A percentile compares a stretch with the other conserved stretches of the same genome.
Conservation (phyloP, 2,888 invertebrate species). For the Apantesis nais region DNA sequence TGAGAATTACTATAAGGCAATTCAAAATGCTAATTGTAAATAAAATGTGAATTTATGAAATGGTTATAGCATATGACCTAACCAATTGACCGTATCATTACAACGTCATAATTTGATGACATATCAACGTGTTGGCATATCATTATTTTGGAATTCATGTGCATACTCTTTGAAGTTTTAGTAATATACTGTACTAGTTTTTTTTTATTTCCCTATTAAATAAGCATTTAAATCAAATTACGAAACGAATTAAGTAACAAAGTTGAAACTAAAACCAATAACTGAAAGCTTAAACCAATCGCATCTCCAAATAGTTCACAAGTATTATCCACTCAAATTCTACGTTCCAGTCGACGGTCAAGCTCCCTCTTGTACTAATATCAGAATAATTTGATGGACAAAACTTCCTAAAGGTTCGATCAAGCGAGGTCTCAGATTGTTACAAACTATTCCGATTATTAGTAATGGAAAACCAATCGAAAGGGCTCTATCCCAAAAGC, state of each 20-base stretch:
- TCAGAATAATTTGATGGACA: constrained; percentile 43
- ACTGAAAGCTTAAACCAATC: not conserved
- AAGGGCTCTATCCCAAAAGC: constrained; percentile 36
- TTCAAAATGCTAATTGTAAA: no score
- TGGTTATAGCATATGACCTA: no score
- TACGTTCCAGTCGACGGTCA: constrained; percentile 30
- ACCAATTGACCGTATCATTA: no score
- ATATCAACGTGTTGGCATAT: not conserved
- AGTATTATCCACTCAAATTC: constrained; percentile 23
- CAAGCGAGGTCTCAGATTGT: constrained; percentile 50
- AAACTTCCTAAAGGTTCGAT: constrained; percentile 45
- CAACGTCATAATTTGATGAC: no score
- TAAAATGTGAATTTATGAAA: no score
- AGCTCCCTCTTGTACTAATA: constrained; percentile 39
- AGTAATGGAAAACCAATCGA: constrained; percentile 53
- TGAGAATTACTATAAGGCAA: no score
- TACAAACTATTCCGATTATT: constrained; percentile 60
- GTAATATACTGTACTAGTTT: no score
- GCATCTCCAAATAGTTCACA: constrained; percentile 10
- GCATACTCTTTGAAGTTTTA: not conserved
- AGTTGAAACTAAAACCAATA: constrained; percentile 1
- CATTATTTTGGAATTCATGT: not conserved
- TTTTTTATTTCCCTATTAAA: not conserved
- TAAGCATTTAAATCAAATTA: not conserved
- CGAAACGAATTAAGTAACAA: not conserved